These are phyloP conservation scores for Halcyon malimbica DNA, from an alignment of 2,113 vertebrate genomes.

Conservation along the genomic window DNA sequence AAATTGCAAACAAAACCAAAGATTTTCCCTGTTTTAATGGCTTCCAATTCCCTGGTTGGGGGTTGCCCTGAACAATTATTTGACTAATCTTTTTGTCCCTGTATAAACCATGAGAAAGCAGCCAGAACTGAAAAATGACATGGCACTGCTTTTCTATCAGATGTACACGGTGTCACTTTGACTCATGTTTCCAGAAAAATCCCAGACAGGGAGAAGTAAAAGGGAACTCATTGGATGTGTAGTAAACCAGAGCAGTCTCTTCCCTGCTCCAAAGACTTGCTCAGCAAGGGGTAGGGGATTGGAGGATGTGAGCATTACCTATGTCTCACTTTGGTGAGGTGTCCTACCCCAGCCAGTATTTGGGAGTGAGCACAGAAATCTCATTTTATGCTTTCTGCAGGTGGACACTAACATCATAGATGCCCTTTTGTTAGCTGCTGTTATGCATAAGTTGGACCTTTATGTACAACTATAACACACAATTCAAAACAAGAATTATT, in stretches of 20 bases:
- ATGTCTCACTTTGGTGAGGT: background rate
- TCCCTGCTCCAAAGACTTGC: background rate
- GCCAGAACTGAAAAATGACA: background rate
- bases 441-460: background rate
- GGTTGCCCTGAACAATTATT: background rate
- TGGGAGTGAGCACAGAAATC: background rate
- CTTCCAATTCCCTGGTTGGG: background rate
- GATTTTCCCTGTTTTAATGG: background rate
- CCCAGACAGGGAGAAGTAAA: background rate
- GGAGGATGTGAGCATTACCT: rapidly evolving
- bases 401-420: background rate
- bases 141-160: background rate
- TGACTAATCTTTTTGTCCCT: background rate
- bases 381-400: background rate
- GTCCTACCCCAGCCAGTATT: background rate
- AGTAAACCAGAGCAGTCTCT: background rate
- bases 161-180: background rate
- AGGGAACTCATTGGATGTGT: background rate
- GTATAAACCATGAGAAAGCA: background rate
- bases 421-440: background rate
- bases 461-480: background rate
- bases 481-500: background rate
- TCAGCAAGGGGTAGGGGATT: background rate
- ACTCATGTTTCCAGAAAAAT: background rate
- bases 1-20: background rate